These are phyloP conservation scores for Calephelis virginiensis DNA, from an alignment of 1,140 invertebrate species.

Conservation along the genomic window DNA sequence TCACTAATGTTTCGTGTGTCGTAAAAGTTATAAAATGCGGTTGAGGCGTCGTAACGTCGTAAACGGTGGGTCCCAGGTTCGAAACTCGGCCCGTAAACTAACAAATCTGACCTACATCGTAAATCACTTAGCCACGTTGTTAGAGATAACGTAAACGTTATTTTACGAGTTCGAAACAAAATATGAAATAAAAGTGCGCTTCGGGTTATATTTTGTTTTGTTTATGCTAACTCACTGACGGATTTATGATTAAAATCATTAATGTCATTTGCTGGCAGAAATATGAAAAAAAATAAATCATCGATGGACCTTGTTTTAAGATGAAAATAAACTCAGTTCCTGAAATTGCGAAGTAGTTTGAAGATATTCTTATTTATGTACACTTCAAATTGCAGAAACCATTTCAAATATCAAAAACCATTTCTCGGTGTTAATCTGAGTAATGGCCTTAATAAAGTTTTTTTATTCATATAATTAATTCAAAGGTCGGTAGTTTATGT, in stretches of 20 bases:
- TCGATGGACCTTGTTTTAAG: not conserved
- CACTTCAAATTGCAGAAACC: too few relatives aligned
- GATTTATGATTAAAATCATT: constrained; percentile 4
- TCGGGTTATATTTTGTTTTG: constrained; percentile 20
- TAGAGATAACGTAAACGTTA: constrained; percentile 56
- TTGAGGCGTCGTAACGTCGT: constrained; percentile 44
- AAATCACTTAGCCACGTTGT: constrained; percentile 75
- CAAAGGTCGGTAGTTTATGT: too few relatives aligned
- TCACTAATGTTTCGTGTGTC: constrained; percentile 35
- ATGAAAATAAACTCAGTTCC: not conserved
- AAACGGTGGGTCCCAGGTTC: constrained; percentile 65
- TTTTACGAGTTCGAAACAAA: constrained; percentile 65
- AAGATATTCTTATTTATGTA: not conserved
- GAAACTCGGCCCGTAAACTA: constrained; percentile 61
- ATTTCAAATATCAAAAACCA: too few relatives aligned
- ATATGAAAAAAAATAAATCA: constrained; percentile 16
- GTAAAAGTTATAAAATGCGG: constrained; percentile 61
- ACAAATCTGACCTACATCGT: constrained; percentile 75
- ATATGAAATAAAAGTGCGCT: constrained; percentile 57
- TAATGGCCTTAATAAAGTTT: too few relatives aligned
- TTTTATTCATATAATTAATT: too few relatives aligned
- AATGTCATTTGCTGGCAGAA: not conserved
- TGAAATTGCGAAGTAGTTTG: not conserved
- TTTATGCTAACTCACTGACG: not conserved
- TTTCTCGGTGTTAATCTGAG: too few relatives aligned